Evolutionary conservation across 2,888 invertebrate genomes (phyloP).

Genomic region (Lasioglossum villosulum): DNA sequence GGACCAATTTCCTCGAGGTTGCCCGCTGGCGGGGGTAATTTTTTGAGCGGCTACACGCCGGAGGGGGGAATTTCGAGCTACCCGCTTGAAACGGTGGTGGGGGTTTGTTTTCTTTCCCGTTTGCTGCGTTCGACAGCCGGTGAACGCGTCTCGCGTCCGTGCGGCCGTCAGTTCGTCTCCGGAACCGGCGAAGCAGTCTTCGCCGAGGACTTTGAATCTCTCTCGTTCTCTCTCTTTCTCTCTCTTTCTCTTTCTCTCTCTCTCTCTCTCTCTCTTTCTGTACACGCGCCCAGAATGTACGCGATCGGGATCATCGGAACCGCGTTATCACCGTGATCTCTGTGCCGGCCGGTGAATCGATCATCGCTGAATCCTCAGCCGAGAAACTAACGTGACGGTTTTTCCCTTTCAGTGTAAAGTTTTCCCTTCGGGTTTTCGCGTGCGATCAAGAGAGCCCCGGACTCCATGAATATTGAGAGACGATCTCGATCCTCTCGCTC

Average conservation of each 20-base stretch:
- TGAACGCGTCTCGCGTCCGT: constrained; percentile 3
- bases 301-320: not conserved
- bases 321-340: not conserved
- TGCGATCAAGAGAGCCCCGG: not conserved
- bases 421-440: not conserved
- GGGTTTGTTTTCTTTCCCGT: constrained; percentile 40
- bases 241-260: not conserved
- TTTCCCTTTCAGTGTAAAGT: not conserved
- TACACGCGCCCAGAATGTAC: not conserved
- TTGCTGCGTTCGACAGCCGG: constrained; percentile 29
- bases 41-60: not conserved
- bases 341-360: not conserved
- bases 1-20: not conserved
- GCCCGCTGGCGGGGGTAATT: not conserved
- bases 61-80: not conserved
- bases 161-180: constrained; percentile 24
- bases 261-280: not conserved
- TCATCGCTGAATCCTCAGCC: not conserved
- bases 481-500: not conserved
- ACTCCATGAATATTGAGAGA: not conserved
- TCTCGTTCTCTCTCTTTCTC: not conserved
- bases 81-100: not conserved
- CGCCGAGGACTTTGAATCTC: not conserved
- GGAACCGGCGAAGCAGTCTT: constrained; percentile 20
- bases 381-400: not conserved